Base-by-base conservation (phyloP, 1,140 invertebrate genomes). In the Drosophila mojavensis region DNA sequence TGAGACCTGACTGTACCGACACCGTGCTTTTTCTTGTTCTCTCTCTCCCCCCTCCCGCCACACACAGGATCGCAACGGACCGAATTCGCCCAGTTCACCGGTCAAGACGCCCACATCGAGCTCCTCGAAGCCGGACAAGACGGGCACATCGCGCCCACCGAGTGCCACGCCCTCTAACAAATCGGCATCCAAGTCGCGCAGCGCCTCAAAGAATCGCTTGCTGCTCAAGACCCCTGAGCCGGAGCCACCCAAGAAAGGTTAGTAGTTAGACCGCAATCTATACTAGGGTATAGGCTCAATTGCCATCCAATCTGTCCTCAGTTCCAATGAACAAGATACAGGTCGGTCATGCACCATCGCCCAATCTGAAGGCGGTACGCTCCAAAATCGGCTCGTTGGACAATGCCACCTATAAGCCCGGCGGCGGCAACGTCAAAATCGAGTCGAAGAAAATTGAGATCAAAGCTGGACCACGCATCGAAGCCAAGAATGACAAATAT, bases 311-410 rank as follows among this genome's bases (percentile, higher is more conserved):
- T 11, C 28, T 1, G 17, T 50, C 94, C 92, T 26, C 96, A 94
- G 92, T 98, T 75, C 97, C 97, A 60, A 98, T 98, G 96, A 98
- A 98, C 91, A 98, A 98, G 94, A 93, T 98, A 79, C 96, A 98
- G 94, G 97, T 98, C 7, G 97, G 97, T 51, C 94, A 95, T 62
- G 96, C 97, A 5, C 97, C 97, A 47, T 97, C 97, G 24, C 97
- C 98, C 24, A 98, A 98, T 92, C 92, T 98, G 47, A 97, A 97
- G 93, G 95, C 96, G 55, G 97, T 98, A 2, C 96, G 96, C 92
- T 98, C 98, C 13, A 99, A 98, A 94, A 97, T 99, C 75, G 98
- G 98, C 5, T 99, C 98, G 3, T 93, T 99, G 86, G 95, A 98
- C n/a, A 99, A 99, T 92, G 94, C 97, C 0, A 96, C 94, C 51